phyloP scores from a whole-genome alignment of 2,113 vertebrate species.

The Rhadina sibilatrix region DNA sequence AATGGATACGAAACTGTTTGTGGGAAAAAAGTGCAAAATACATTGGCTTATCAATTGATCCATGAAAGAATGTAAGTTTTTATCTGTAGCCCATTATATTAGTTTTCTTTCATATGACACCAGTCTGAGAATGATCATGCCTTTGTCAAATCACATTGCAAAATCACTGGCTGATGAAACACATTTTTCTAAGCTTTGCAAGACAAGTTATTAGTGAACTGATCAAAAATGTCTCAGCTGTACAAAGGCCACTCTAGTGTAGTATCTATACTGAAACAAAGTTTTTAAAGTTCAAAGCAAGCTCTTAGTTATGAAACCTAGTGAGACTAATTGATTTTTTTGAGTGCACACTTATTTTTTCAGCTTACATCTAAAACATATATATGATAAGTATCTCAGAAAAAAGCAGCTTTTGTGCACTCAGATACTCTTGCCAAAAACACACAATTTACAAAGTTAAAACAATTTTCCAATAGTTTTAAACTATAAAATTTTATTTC shows the following conservation, averaged over 20 bases:
- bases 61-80: background rate
- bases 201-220: background rate
- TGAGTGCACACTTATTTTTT: background rate
- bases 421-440: background rate
- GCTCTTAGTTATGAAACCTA: background rate
- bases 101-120: background rate
- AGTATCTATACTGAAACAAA: background rate
- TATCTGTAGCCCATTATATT: background rate
- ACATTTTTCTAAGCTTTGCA: background rate
- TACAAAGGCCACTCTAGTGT: background rate
- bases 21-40: background rate
- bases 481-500: background rate
- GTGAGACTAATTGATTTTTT: background rate
- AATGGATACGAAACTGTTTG: background rate
- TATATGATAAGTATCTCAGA: background rate
- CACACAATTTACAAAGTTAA: fast-evolving
- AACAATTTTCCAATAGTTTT: background rate
- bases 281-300: background rate
- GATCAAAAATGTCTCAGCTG: background rate
- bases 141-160: background rate
- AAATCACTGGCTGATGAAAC: background rate
- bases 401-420: background rate
- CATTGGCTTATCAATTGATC: background rate
- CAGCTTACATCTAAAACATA: background rate
- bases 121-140: background rate